phyloP scores from a whole-genome alignment of 2,888 invertebrate genomes.

The Unio pictorum region DNA sequence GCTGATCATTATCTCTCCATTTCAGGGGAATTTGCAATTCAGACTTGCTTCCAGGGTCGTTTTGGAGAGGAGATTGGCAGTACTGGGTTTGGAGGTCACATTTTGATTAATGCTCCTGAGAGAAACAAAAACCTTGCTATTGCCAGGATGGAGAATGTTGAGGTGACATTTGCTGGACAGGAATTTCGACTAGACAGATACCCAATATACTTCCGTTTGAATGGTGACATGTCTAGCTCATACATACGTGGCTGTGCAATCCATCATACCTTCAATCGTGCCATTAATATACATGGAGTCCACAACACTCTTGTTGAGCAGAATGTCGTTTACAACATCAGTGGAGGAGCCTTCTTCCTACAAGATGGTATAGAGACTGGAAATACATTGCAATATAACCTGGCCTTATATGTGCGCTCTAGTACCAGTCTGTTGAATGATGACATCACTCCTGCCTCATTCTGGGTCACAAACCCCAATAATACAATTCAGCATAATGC shows the following conservation, averaged over 20 bases:
- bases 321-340: too few relatives aligned
- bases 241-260: conserved; percentile 63
- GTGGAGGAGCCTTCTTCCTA: conserved; percentile 52
- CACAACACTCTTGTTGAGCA: too few relatives aligned
- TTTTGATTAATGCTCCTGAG: conserved; percentile 55
- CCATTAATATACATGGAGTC: conserved; percentile 45
- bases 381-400: conserved; percentile 63
- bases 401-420: conserved; percentile 60
- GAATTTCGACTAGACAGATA: conserved; percentile 68
- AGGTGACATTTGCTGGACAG: conserved; percentile 63
- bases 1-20: neutral
- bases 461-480: conserved; percentile 68
- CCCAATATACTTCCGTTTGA: conserved; percentile 67
- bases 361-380: conserved; percentile 68
- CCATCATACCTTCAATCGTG: conserved; percentile 65
- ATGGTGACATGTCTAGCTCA: conserved; percentile 59
- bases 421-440: conserved; percentile 66
- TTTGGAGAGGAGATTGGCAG: conserved; percentile 67
- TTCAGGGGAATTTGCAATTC: conserved; percentile 65
- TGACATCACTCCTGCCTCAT: conserved; percentile 69
- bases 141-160: conserved; percentile 51
- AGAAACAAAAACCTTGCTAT: conserved; percentile 31
- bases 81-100: conserved; percentile 64
- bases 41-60: conserved; percentile 68
- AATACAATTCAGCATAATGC: conserved; percentile 62